Evolutionary conservation across 2,113 vertebrate genomes (phyloP), one percentile per base, ranked within the genome.

Genomic region (Corythornis cristatus): DNA sequence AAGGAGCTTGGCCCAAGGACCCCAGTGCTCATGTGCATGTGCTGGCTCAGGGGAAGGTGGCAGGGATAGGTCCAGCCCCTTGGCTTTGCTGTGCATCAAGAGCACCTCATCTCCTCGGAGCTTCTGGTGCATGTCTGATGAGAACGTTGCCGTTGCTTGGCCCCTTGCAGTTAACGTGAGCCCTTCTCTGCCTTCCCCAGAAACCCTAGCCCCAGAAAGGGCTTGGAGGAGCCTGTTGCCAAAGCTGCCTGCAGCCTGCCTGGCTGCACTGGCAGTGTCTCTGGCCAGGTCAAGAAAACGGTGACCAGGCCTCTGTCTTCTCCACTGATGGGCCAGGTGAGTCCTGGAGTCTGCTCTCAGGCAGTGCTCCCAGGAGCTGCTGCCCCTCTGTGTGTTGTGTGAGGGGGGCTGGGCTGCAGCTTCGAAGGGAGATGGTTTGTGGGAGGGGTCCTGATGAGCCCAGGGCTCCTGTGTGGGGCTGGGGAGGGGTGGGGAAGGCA

Each of bases 151-250:
- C 8, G 29, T 26, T 1, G 1, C 23, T 53, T 15, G 0, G 1
- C 1, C 11, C 5, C 35, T 53, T 2, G 2, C 0, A 2, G 31
- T n/a, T 66, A 53, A 90, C 0, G 0, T 1, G 1, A 46, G 57
- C 0, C 0, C 54, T 71, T 48, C 58, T 82, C 25, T 91, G 88
- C 66, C n/a, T 65, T 64, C 46, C 5, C 61, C 93, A 99, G 99
- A 93, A 98, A 99, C 66, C 97, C 99, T 25, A 96, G 98, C 77
- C 93, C 97, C 17, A 98, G 96, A 97, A 99, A 98, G 96, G 98
- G 97, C 91, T 84, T 89, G 0, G 98, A 98, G 23, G 97, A 94
- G 5, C 88, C 97, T 17, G 9, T 90, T 67, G 90, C 96, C 90
- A 98, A 97, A 68, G 92, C 97, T 31, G 92, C 72, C 35, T 77